Base-by-base conservation (phyloP, 2,797 vertebrate species). In the Danio jaintianensis region DNA sequence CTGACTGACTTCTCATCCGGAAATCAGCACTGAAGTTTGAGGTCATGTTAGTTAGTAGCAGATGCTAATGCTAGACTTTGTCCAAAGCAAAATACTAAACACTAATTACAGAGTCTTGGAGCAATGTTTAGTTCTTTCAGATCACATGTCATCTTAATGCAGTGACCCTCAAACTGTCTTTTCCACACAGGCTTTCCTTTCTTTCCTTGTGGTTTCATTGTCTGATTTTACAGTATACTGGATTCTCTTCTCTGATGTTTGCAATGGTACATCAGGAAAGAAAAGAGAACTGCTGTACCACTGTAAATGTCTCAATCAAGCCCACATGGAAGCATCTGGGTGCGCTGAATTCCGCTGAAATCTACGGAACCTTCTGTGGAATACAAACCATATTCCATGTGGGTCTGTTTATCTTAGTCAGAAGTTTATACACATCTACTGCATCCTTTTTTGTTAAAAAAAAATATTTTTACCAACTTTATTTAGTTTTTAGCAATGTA, bases 261-360 rank as follows among this genome's bases (percentile, higher is more conserved):
- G 70, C 16, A 58, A 47, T 16, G 6, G 22, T 58, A 72, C 69
- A 43, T 16, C 20, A 45, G 43, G 55, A 47, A 12, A 18, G 50
- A 22, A 4, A n/a, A 56, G n/a, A 38, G 38, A 56, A 71, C 42
- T 56, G n/a, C 11, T 72, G 18, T 52, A 18, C 7, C 4, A 40
- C 42, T 43, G 69, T 20, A 72, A 56, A 72, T 56, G 18, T 58
- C 18, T 55, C 53, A 72, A 58, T 72, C 69, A 58, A 56, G 18
- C 12, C 52, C 69, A 71, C n/a, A 56, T 43, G 18, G 52, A 55
- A 29, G 29, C 29, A 38, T 50, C 38, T 56, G 38, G 12, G 38
- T 7, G 36, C 10, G 11, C 4, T 7, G 4, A 68, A 52, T 38
- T 69, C 22, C 15, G 50, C 3, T 48, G 36, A 71, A 22, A 71